Evolutionary conservation across 2,888 invertebrate genomes (phyloP).

Genomic region (Stenoptilia bipunctidactyla): DNA sequence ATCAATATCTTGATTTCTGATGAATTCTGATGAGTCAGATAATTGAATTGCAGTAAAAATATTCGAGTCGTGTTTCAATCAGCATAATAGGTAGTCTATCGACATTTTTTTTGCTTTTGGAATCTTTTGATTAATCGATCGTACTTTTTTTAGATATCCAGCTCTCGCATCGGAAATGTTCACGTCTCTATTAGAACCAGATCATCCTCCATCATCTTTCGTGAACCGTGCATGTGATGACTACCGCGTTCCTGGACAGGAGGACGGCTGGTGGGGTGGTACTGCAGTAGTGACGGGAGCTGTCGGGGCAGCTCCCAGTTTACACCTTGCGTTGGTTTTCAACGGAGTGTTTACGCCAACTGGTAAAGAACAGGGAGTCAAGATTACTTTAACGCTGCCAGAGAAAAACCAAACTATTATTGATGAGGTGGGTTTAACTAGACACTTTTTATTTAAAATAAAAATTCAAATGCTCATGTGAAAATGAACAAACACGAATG

Average conservation of each 20-base stretch:
- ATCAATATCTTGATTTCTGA: no score
- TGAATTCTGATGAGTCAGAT: no score
- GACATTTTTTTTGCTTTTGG: no score
- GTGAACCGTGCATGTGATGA: conserved; percentile 66
- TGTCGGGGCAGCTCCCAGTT: conserved; percentile 82
- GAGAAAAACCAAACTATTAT: conserved; percentile 81
- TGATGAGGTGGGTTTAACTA: conserved; percentile 74
- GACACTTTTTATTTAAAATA: background rate
- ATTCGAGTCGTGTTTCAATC: no score
- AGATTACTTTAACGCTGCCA: conserved; percentile 76
- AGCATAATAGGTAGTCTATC: no score
- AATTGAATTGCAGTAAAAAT: no score
- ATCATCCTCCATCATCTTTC: conserved; percentile 77
- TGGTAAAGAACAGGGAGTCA: conserved; percentile 75
- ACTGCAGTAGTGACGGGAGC: conserved; percentile 89
- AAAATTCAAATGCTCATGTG: background rate
- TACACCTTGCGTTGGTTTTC: conserved; percentile 84
- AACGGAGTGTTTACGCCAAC: conserved; percentile 83
- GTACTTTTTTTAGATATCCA: conserved; percentile 61
- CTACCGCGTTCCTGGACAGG: conserved; percentile 57
- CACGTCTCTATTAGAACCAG: conserved; percentile 77
- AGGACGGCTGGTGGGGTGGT: conserved; percentile 85
- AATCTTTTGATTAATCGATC: no score
- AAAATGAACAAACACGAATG: background rate
- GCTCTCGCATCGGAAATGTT: conserved; percentile 86